Base-by-base conservation (phyloP, 2,797 vertebrate genomes). In the Characodon lateralis region DNA sequence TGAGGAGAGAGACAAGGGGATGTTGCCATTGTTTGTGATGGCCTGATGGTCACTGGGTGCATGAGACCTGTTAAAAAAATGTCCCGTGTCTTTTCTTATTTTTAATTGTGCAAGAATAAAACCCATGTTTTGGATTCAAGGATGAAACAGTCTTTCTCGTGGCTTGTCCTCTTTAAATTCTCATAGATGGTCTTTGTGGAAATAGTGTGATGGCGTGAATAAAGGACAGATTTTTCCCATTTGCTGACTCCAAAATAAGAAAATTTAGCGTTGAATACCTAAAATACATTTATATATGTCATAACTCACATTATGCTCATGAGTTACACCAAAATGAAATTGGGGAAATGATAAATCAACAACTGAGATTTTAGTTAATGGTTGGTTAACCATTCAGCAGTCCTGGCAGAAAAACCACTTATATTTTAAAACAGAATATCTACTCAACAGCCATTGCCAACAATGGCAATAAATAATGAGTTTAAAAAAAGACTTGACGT, bases 41-140 rank as follows among this genome's bases (percentile, higher is more conserved):
- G 72, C 65, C 82, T 86, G 79, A 85, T 79, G 79, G 20, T 82
- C 85, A 78, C 56, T 80, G 81, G 89, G 88, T 85, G 61, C 77
- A 87, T 74, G 56, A 55, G 84, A 89, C 89, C 87, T 53, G 5
- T 66, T 39, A 68, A 43, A 82, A 82, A 81, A 83, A 82, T 83
- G 87, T 88, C 91, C 81, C 39, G 71, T 79, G 87, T 93, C 85
- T 68, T 78, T 84, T 92, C 88, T 87, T 85, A 89, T 88, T 90
- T 89, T 59, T 74, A 89, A 88, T 95, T 95, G 93, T 95, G 94
- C 93, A 91, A 93, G 89, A 90, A 89, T 89, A 83, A 90, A 93
- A 88, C 87, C 88, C 92, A 87, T 89, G 90, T 89, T 85, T 80
- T 90, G 91, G 90, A 91, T 90, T 85, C 84, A 85, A 89, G 90